Evolutionary conservation across 2,888 invertebrate species (phyloP), one percentile per base, ranked within the genome.

Genomic region (Tenthredo notha): DNA sequence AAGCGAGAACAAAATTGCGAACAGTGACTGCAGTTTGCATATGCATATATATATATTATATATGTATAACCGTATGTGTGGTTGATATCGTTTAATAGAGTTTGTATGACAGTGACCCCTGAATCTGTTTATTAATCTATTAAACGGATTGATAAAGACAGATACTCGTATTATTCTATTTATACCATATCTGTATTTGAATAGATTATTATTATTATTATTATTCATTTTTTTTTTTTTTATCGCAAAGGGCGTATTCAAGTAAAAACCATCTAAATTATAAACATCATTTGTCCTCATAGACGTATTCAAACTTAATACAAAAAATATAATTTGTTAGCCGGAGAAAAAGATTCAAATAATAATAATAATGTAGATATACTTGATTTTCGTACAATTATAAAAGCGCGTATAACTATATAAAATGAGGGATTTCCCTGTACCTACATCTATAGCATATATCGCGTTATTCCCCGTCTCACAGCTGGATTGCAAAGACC

Each of bases 101-200:
- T 88, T 88, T 87, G 88, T 86, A 86, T 87, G 90, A 86, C 89
- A 89, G 87, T 90, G 90, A 90, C 90, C 90, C 87, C 82, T 88
- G 88, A 88, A 88, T 89, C 87, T 87, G 85, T 87, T 88, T 25
- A 89, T 91, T 91, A 91, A 90, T 91, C 90, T 86, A 89, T 91
- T 89, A 89, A 88, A 25, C 86, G 87, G 86, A 88, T 88, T 88
- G 86, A 80, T 87, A 86, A 87, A 89, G 89, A 87, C n/a, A 15
- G 29, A 65, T 40, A 90, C 88, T 88, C 87, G 85, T 72, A 83
- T 85, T 84, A 84, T 86, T 86, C 83, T 85, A 82, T 85, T 86
- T 85, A 80, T 82, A 83, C 54, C 65, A 50, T 58, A 15, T 78
- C 21, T 40, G n/a, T 65, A 65, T 33, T 21, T 82, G 65, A 82